Percentiles rank a stretch among this genome's conserved stretches.
Conservation (phyloP, 2,113 vertebrate species). For the Platichthys stellatus region DNA sequence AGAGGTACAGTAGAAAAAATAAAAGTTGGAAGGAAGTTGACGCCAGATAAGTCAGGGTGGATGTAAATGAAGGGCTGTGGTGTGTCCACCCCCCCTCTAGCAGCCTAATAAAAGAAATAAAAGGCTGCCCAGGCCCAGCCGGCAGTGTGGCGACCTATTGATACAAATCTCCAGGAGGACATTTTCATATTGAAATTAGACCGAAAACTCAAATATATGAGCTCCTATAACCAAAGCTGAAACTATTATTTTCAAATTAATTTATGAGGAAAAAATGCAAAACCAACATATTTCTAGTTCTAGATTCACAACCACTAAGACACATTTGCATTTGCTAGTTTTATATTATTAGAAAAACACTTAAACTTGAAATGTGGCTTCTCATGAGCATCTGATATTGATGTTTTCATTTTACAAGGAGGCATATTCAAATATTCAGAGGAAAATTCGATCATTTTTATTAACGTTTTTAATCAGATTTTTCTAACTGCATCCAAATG, state of each 20-base stretch:
- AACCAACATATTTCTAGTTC: background rate
- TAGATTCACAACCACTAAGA: background rate
- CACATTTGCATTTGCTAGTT: background rate
- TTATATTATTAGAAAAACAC: background rate
- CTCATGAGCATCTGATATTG: too few relatives aligned
- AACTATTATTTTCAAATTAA: background rate
- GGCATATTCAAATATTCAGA: background rate
- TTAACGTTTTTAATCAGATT: too few relatives aligned
- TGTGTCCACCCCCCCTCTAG: slow-evolving; percentile 14
- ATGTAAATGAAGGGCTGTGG: slow-evolving; percentile 22
- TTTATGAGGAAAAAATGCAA: too few relatives aligned
- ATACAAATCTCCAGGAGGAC: slow-evolving; percentile 1
- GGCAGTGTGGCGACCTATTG: background rate
- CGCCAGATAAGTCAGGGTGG: slow-evolving; percentile 34
- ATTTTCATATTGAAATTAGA: too few relatives aligned
- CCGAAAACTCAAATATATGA: background rate
- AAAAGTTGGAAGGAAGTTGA: slow-evolving; percentile 50
- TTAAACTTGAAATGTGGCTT: too few relatives aligned
- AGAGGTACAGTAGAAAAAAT: slow-evolving; percentile 47
- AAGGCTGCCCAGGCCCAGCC: background rate
- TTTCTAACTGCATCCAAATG: too few relatives aligned
- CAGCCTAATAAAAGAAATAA: slow-evolving; percentile 35
- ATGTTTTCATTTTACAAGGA: too few relatives aligned
- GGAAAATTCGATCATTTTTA: background rate
- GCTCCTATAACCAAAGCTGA: background rate